A percentile compares a stretch with the other conserved stretches of the same genome.
phyloP scores from a whole-genome alignment of 2,888 invertebrate species.

The Stomorhina lunata region DNA sequence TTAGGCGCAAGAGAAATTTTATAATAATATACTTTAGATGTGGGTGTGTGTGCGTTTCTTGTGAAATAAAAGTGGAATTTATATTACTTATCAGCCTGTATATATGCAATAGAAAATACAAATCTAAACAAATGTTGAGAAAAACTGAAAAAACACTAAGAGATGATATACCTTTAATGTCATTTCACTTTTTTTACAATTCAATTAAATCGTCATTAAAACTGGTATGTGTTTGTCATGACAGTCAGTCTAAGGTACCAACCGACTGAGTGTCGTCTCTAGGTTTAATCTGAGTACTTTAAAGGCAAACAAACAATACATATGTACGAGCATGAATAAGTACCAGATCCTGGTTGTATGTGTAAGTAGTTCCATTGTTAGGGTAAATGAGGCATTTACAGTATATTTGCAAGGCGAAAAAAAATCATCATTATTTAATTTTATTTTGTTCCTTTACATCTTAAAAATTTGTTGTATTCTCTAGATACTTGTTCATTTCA shows the following conservation, averaged over 20 bases:
- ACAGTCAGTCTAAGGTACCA: no score
- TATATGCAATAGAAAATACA: neutral
- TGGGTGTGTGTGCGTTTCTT: neutral
- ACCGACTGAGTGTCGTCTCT: no score
- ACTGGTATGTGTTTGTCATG: neutral
- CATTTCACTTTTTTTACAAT: conserved; percentile 24
- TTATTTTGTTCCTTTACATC: conserved; percentile 28
- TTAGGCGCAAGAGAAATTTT: neutral
- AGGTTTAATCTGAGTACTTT: no score
- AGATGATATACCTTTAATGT: neutral
- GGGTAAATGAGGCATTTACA: conserved; percentile 35
- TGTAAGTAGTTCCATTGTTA: neutral
- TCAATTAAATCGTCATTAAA: conserved; percentile 44
- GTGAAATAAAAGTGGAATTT: neutral
- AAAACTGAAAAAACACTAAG: neutral
- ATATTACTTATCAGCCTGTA: neutral
- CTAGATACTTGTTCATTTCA: conserved; percentile 21
- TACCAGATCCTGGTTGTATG: neutral
- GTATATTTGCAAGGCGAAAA: conserved; percentile 28
- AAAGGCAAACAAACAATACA: no score
- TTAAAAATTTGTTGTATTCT: conserved; percentile 28
- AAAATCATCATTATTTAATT: conserved; percentile 23
- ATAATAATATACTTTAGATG: neutral
- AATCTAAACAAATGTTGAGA: no score
- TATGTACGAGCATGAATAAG: no score